Evolutionary conservation across 1,140 invertebrate species (phyloP), one percentile per base, ranked within the genome.

Genomic region (Steinernema khuongi): DNA sequence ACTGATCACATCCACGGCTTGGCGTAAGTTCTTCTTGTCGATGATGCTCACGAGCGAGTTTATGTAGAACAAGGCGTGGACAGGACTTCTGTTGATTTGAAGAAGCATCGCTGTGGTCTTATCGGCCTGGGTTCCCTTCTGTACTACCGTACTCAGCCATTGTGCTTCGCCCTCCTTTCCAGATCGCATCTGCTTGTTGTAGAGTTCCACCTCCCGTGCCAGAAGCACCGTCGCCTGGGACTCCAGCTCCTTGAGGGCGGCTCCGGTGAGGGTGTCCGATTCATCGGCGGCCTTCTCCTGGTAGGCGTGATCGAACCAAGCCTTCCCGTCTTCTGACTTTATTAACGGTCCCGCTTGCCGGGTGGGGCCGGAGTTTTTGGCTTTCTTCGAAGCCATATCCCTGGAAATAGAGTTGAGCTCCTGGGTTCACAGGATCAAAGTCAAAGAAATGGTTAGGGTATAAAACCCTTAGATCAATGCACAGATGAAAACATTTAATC

Each of bases 61-160:
- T 14, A 60, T 60, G 50, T 60, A 60, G 50, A 60, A 60, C 7
- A 60, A 22, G 4, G 50, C 14, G 50, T 60, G 50, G 50, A 60
- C 50, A 7, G 50, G 50, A 26, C 50, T 60, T 26, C 50, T 7
- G 50, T 60, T 60, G 19, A 60, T 60, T 26, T 60, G 50, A 60
- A 60, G 50, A 11, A 60, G 50, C 50, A 60, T 60, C 4, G 50
- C 50, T 4, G 50, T 60, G 50, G 50, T 60, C 19, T 22, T 60
- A 60, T 60, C 50, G 50, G 50, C 22, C 26, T 60, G 50, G 19
- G 50, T 60, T n/a, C 50, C 50, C 50, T 60, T 60, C 19, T 60
- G 50, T 7, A 60, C 50, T 2, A 60, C 50, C 14, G 50, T 60
- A 26, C 50, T 60, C 11, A 60, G 19, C 50, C 50, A 60, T 22